Evolutionary conservation across 1,140 invertebrate genomes (phyloP), one percentile per base, ranked within the genome.

Genomic region (Thaumetopoea pityocampa): DNA sequence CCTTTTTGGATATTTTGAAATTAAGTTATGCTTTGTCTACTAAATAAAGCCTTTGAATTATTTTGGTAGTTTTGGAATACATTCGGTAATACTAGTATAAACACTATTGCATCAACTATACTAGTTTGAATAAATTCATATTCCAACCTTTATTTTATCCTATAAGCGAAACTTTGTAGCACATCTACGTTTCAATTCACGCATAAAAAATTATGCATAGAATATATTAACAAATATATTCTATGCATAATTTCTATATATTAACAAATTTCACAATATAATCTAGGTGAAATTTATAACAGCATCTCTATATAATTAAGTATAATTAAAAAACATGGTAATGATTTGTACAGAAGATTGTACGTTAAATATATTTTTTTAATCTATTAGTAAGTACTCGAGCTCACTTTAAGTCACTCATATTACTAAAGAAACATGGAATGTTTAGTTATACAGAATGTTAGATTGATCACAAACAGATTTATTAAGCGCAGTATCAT

Each of bases 341-440:
- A 24, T 35, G 6, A 30, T 54, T 51, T 51, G 40, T 52, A 52
- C 44, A 47, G 19, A 34, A 47, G 43, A 41, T 35, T 20, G 38
- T 51, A 42, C 23, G 41, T 36, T 38, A 27, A 9, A 27, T 17
- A 26, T 24, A 40, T 27, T 27, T 36, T 34, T 53, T 61, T 36
- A 23, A 44, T 60, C 51, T 53, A 32, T 33, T 29, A 52, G 41
- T 79, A 83, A 83, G 79, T 83, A 83, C 79, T 62, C 55, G 65
- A 73, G 73, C 72, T 71, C 72, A 79, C 69, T 77, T 81, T 81
- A 84, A 81, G 80, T 84, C 74, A 79, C 76, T 72, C 67, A 60
- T 49, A 55, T 66, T 67, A 54, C 37, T 63, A 59, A 40, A 27
- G 54, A 57, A 51, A 50, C 55, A 68, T 81, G 80, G 77, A 84